Conservation (phyloP, 2,888 invertebrate genomes). For the Globia sparganii region DNA sequence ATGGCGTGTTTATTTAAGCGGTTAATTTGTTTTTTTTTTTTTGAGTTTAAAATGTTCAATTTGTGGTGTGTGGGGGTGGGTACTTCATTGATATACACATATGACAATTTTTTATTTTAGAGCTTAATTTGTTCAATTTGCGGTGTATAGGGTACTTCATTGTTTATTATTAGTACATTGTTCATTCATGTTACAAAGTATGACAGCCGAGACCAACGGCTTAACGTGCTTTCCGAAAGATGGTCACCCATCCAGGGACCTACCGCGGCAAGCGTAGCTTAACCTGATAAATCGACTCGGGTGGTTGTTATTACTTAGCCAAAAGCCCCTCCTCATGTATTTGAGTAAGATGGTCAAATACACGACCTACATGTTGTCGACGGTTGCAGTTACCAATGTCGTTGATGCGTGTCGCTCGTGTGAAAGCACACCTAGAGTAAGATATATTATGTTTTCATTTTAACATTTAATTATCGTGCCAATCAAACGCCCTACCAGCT, state of each 20-base stretch:
- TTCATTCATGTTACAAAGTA: not conserved
- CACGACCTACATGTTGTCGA: not conserved
- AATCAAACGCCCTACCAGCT: not conserved
- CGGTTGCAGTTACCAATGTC: not conserved
- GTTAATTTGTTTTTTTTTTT: slow-evolving; percentile 45
- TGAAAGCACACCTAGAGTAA: not conserved
- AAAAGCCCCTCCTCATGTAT: not conserved
- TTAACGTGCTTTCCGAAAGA: not conserved
- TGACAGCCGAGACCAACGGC: no score
- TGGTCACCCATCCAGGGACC: no score
- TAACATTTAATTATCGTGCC: not conserved
- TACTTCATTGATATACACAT: slow-evolving; percentile 4
- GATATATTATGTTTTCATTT: no score
- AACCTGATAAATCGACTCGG: no score
- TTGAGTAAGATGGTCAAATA: not conserved
- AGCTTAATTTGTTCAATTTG: not conserved
- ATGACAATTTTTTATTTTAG: not conserved
- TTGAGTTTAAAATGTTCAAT: slow-evolving; percentile 31
- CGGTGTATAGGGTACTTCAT: no score
- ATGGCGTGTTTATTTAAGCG: slow-evolving; percentile 49
- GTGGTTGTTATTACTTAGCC: no score
- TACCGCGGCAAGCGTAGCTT: no score
- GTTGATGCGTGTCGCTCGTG: not conserved
- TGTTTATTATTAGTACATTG: not conserved
- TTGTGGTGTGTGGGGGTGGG: not conserved